A percentile compares a stretch with the other conserved stretches of the same genome.
Evolutionary conservation across 2,797 vertebrate genomes (phyloP).

Genomic region (Hyperoplus lanceolatus): DNA sequence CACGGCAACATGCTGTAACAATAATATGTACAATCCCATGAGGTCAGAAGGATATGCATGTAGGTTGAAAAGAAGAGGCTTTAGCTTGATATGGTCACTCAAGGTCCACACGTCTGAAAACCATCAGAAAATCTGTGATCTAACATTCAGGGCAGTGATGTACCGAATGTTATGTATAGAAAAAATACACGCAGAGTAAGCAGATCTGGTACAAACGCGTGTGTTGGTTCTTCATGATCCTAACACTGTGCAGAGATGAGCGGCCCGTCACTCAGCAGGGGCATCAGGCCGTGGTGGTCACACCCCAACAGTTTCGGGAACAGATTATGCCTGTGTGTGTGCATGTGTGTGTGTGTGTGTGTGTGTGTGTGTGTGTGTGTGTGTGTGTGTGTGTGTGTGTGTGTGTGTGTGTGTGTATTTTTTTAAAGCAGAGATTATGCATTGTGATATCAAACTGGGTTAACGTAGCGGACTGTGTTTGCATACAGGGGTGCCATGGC

Average conservation of each 20-base stretch:
- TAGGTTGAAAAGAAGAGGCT: background rate
- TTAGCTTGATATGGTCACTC: slow-evolving; percentile 3
- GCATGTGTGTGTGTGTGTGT: slow-evolving; percentile 53
- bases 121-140: slow-evolving; percentile 7
- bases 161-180: background rate
- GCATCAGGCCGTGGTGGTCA: slow-evolving; percentile 83
- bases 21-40: background rate
- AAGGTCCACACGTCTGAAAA: slow-evolving; percentile 12
- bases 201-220: slow-evolving; percentile 5
- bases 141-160: background rate
- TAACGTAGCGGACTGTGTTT: slow-evolving; percentile 78
- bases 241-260: slow-evolving; percentile 76
- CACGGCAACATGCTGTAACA: background rate
- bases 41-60: no score
- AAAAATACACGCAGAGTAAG: no score
- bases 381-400: slow-evolving; percentile 34
- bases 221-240: slow-evolving; percentile 36
- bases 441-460: slow-evolving; percentile 84
- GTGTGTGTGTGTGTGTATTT: slow-evolving; percentile 43
- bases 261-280: slow-evolving; percentile 79
- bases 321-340: slow-evolving; percentile 77
- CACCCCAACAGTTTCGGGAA: slow-evolving; percentile 80
- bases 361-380: slow-evolving; percentile 28
- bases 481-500: slow-evolving; percentile 73
- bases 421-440: slow-evolving; percentile 83